phyloP scores from a whole-genome alignment of 2,797 vertebrate species.

The Aldrovandia affinis region DNA sequence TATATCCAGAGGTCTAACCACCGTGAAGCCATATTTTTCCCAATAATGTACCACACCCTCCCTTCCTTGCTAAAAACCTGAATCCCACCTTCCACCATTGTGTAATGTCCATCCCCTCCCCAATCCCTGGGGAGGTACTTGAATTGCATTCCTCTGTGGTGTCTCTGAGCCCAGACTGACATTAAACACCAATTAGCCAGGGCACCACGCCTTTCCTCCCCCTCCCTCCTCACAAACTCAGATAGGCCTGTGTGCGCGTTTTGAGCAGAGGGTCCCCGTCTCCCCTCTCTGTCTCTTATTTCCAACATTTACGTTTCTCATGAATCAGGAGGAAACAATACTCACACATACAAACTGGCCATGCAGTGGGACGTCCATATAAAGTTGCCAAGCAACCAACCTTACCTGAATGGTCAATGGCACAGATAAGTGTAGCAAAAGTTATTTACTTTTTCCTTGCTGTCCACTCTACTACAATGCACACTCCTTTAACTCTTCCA shows the following conservation, averaged over 20 bases:
- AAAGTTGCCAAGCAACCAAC: background rate
- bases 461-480: background rate
- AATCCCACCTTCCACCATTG: background rate
- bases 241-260: conserved; percentile 1
- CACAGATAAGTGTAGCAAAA: background rate
- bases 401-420: background rate
- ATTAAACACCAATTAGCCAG: background rate
- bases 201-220: background rate
- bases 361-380: background rate
- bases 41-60: background rate
- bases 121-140: background rate
- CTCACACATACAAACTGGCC: background rate
- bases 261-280: background rate
- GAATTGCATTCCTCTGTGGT: background rate
- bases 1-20: too few relatives aligned
- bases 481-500: background rate
- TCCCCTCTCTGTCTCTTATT: background rate
- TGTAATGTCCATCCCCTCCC: background rate
- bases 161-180: background rate
- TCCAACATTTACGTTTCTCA: background rate
- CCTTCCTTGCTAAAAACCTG: background rate
- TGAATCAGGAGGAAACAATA: background rate
- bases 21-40: too few relatives aligned
- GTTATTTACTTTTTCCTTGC: background rate
- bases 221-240: background rate